Base-by-base conservation (phyloP, 2,797 vertebrate species). In the Meriones psammophilus region DNA sequence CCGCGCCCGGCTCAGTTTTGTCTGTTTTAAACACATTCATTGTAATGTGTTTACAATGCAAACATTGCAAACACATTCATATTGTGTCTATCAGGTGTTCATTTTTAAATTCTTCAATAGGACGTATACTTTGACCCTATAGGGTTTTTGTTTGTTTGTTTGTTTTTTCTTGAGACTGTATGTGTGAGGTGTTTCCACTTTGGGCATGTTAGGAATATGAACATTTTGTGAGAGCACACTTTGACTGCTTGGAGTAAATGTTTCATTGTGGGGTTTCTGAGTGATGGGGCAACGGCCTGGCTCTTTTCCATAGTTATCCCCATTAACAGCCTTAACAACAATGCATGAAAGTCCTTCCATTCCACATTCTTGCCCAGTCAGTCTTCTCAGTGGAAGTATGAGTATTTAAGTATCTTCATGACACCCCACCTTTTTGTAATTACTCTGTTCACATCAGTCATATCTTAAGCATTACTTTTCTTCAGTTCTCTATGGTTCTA, bases 21-120 rank as follows among this genome's bases (percentile, higher is more conserved):
- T 79, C 78, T 91, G 8, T 92, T 92, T 78, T 93, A 81, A 88
- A 96, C 42, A 42, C 42, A 42, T 42, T 42, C 42, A 42, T 42
- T 42, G 42, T 42, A 6, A 42, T 42, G 42, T 42, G 42, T 42
- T 42, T 42, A 42, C 6, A 42, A 42, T 42, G 42, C 42, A 42
- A 64, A 50, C 18, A 73, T 20, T 86, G 26, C 12, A 58, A 74
- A 89, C 78, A 77, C 36, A 89, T 89, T 42, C 17, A 17, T 85
- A 30, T 77, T 94, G 22, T 71, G 10, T 78, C 77, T 84, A 64
- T 87, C 71, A 85, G 2, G 46, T 58, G 42, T 85, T 89, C 26
- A 36, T 96, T 93, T 28, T 71, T 92, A 54, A n/a, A 83, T 64
- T 92, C 36, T 66, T 93, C n/a, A 92, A 50, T 88, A 79, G 79